Evolutionary conservation across 1,140 invertebrate genomes (phyloP).

Genomic region (Araneus ventricosus): DNA sequence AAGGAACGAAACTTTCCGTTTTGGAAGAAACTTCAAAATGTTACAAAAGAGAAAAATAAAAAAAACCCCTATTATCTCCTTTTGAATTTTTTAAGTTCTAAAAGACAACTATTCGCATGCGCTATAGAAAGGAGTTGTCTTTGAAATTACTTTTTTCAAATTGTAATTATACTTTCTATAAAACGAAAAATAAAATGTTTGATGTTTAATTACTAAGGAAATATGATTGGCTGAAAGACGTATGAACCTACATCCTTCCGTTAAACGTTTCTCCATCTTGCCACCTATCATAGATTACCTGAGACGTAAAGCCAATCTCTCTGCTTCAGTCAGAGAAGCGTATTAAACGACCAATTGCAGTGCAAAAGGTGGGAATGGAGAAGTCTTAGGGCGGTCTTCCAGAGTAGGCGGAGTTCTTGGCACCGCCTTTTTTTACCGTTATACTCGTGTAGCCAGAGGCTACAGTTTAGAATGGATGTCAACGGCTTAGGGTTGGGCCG

Average conservation of each 20-base stretch:
- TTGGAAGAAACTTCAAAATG: no score
- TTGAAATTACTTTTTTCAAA: no score
- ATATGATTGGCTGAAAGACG: not conserved
- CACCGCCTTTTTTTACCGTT: not conserved
- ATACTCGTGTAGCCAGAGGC: not conserved
- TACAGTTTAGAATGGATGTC: constrained; percentile 63
- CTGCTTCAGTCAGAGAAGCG: not conserved
- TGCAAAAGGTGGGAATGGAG: not conserved
- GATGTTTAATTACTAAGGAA: not conserved
- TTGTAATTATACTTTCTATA: no score
- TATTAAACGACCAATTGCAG: constrained; percentile 17
- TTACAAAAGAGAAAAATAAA: no score
- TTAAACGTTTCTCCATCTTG: not conserved
- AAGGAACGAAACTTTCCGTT: no score
- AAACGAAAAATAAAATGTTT: no score
- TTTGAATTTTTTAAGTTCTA: no score
- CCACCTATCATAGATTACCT: constrained; percentile 11
- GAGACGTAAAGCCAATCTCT: constrained; percentile 7
- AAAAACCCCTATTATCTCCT: no score
- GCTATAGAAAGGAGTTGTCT: no score
- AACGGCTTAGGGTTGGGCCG: constrained; percentile 63
- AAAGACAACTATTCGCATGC: no score
- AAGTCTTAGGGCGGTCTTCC: not conserved
- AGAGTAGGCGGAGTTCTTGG: not conserved
- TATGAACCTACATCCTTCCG: not conserved